These are phyloP conservation scores for Oligia strigilis DNA, from an alignment of 2,888 invertebrate genomes.

Conservation along the genomic window DNA sequence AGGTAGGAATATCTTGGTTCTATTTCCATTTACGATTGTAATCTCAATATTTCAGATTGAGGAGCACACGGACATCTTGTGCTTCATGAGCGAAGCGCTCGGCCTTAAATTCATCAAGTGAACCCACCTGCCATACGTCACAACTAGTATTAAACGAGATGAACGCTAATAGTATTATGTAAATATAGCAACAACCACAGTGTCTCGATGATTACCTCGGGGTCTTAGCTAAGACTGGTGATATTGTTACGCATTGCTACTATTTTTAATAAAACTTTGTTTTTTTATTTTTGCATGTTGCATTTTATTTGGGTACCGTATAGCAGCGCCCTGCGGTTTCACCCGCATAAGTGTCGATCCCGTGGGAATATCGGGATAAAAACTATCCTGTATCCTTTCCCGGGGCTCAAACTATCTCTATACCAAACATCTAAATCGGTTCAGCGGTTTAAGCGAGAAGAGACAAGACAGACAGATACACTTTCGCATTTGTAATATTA, in stretches of 20 bases:
- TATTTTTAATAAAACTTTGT: slow-evolving; percentile 88
- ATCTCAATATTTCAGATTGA: slow-evolving; percentile 93
- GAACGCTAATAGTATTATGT: slow-evolving; percentile 84
- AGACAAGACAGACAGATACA: too few species aligned
- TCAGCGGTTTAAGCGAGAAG: too few species aligned
- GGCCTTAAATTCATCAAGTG: slow-evolving; percentile 91
- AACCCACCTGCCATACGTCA: slow-evolving; percentile 71
- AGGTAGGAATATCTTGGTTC: background rate
- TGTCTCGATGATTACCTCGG: slow-evolving; percentile 85
- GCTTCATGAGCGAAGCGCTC: slow-evolving; percentile 94
- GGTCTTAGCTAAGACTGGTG: slow-evolving; percentile 83
- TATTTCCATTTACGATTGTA: background rate
- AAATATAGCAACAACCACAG: slow-evolving; percentile 81
- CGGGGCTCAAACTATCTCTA: too few species aligned
- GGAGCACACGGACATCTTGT: slow-evolving; percentile 97
- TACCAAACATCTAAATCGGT: too few species aligned
- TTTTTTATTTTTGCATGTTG: slow-evolving; percentile 83
- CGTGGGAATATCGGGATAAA: too few species aligned
- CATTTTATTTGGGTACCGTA: slow-evolving; percentile 50
- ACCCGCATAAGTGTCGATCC: too few species aligned
- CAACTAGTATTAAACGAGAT: slow-evolving; percentile 71
- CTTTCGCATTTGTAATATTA: too few species aligned
- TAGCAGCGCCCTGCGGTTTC: too few species aligned
- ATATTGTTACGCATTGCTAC: slow-evolving; percentile 89
- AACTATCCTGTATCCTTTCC: too few species aligned